phyloP scores from a whole-genome alignment of 2,797 vertebrate genomes.

The Argentina silus region DNA sequence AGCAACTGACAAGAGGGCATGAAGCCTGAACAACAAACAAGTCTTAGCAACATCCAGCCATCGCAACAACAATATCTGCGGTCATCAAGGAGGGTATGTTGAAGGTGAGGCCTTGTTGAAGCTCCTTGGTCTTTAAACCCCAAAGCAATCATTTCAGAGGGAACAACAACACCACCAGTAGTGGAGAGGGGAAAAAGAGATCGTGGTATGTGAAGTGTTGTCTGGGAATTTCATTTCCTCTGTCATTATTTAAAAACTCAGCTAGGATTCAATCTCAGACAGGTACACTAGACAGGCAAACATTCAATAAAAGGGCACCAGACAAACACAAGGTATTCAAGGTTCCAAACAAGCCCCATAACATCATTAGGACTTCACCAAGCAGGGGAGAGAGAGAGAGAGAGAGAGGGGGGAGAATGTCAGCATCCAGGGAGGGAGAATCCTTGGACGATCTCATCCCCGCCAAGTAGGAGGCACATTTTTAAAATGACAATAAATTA shows the following conservation, averaged over 20 bases:
- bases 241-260: slow-evolving; percentile 15
- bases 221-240: slow-evolving; percentile 24
- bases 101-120: slow-evolving; percentile 27
- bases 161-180: slow-evolving; percentile 5
- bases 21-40: not conserved
- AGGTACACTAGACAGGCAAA: not conserved
- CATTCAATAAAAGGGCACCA: not conserved
- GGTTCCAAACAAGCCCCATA: not conserved
- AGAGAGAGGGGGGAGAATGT: not conserved
- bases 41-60: slow-evolving; percentile 11
- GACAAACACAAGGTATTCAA: not conserved
- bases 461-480: too few relatives aligned
- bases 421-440: not conserved
- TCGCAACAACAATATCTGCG: slow-evolving; percentile 11
- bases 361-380: not conserved
- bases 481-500: not conserved
- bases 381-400: not conserved
- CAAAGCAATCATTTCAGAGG: slow-evolving; percentile 14
- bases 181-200: too few relatives aligned
- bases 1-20: too few relatives aligned
- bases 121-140: slow-evolving; percentile 13
- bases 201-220: not conserved
- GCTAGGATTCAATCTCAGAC: slow-evolving; percentile 11
- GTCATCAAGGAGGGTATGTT: slow-evolving; percentile 29
- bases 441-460: not conserved